Base-by-base conservation (phyloP, 53 echinoderm and acorn worm genomes). In the Holothuria leucospilota region DNA sequence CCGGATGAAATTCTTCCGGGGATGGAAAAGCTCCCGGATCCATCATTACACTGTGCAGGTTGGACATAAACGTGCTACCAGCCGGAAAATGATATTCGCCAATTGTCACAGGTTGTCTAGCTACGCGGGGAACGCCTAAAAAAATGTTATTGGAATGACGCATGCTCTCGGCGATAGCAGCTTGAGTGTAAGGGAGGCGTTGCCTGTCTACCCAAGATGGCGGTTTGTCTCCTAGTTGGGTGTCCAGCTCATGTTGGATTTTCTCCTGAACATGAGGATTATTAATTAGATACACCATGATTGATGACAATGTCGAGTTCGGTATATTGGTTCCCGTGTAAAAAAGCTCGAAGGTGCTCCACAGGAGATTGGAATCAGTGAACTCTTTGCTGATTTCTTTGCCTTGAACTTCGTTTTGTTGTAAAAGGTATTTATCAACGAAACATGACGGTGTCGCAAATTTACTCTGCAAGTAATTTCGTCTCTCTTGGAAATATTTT, bases 11-110 rank as follows among this genome's bases (percentile, higher is more conserved):
- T 29, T 58, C 59, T 60, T 79, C 79, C 12, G 79, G 79, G 51
- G 59, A 29, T 8, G 79, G 79, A 51, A 79, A 79, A 13, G 60
- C 29, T 29, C 24, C 20, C 13, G 79, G 59, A 26, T 79, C 79
- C 79, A 79, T 79, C 79, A 79, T 59, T 20, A 79, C 24, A 59
- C 79, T 79, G 20, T 79, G 28, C 5, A 79, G 59, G 53, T 79
- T 79, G 21, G 79, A 79, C 79, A 79, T 79, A 12, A 79, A 60
- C 8, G 28, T 29, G 10, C 58, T 79, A 30, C 79, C 79, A 6
- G 60, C 51, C 4, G 79, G 79, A 79, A 79, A 29, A 34, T 14
- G 26, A 8, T 30, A 60, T 20, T 18, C 79, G 28, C 60, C 28
- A 29, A 79, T 25, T 56, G 26, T 13, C 6, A 79, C 60, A 30